Base-by-base conservation (phyloP, 1,140 invertebrate species). In the Drosophila carrolli region DNA sequence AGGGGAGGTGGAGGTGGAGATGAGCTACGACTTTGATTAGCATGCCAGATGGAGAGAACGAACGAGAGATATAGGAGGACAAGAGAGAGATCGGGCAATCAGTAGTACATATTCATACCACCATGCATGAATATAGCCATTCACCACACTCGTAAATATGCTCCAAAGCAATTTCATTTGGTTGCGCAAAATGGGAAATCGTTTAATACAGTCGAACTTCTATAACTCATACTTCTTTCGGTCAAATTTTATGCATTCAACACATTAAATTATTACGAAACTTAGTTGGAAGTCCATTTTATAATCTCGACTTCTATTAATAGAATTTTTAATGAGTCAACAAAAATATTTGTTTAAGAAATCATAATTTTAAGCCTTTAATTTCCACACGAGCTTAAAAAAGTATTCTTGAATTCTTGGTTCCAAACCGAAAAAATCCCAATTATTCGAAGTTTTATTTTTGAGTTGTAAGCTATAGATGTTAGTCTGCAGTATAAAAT, bases 1-100 rank as follows among this genome's bases (percentile, higher is more conserved):
- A 10, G 11, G 38, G 27, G 16, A 23, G 32, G 58, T 4, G 23
- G 40, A 14, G 53, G 66, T 46, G 54, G 54, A 19, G 65, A 70
- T 72, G 65, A 71, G 68, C 41, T 46, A 57, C 58, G 62, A 75
- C 60, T 82, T 75, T 84, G 81, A 82, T 75, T 71, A 84, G 76
- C 60, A 68, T 57, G 61, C 54, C 72, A 67, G 41, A 59, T 44
- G 63, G 74, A 68, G 37, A 32, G 41, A 7, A 3, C 29, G 29
- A 60, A 29, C 8, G 9, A 35, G 19, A 54, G 37, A 40, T 37
- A 32, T 35, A 7, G 32, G 27, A n/a, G 16, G 27, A 29, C 10
- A 51, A 46, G 41, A 43, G 37, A 41, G 57, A 59, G 44, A 38
- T 37, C 46, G 57, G 23, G 32, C 51, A 67, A 67, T 67, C 60